Conservation (phyloP, 1,140 invertebrate genomes). For the Stratiolaelaps scimitus region DNA sequence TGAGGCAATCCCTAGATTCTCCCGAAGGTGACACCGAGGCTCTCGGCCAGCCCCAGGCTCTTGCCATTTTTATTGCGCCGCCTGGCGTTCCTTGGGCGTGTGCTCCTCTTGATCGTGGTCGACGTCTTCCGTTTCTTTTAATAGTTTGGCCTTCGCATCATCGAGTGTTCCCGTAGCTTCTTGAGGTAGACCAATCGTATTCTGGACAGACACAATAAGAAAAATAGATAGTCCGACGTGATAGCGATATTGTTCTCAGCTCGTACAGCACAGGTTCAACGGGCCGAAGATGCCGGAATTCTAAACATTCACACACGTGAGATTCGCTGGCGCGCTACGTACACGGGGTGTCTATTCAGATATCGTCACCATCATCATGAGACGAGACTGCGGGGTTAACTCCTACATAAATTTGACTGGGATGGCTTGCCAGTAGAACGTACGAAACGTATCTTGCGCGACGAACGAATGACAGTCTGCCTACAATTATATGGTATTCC, state of each 20-base stretch:
- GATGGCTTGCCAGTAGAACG: too few relatives aligned
- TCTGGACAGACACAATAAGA: background rate
- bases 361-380: too few relatives aligned
- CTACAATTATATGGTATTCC: background rate
- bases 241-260: background rate
- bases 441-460: background rate
- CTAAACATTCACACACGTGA: background rate
- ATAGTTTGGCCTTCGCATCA: background rate
- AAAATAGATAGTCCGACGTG: background rate
- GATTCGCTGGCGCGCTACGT: too few relatives aligned
- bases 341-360: too few relatives aligned
- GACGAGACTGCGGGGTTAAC: too few relatives aligned
- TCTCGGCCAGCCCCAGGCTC: background rate
- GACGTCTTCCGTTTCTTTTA: background rate
- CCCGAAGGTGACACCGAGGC: too few relatives aligned
- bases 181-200: background rate
- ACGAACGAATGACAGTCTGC: too few relatives aligned
- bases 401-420: too few relatives aligned
- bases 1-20: too few relatives aligned
- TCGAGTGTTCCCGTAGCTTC: background rate
- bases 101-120: background rate
- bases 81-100: background rate
- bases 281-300: background rate
- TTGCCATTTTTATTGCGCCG: background rate
- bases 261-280: background rate